These are phyloP conservation scores for Dinocampus coccinellae DNA, from an alignment of 2,888 invertebrate species.

Conservation along the genomic window DNA sequence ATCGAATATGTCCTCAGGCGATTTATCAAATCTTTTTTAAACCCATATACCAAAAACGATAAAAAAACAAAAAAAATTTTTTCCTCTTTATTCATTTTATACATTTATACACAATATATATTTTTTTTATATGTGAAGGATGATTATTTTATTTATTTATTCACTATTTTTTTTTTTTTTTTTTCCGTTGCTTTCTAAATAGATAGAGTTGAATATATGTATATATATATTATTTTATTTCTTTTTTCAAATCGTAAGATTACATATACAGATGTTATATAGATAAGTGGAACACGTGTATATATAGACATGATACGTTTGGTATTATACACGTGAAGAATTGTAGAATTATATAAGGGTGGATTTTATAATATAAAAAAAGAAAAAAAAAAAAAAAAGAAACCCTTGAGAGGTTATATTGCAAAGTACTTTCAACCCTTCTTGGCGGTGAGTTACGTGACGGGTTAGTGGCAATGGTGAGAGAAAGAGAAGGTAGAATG, in stretches of 20 bases:
- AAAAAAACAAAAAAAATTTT: background rate
- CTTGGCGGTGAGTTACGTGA: constrained; percentile 23
- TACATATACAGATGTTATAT: background rate
- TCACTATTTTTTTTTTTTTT: background rate
- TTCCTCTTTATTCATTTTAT: background rate
- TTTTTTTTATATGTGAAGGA: background rate
- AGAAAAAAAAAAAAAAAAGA: too few relatives aligned
- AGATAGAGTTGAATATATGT: background rate
- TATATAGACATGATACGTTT: background rate
- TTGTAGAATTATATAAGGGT: background rate
- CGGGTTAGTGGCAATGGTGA: constrained; percentile 22
- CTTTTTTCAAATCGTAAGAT: background rate
- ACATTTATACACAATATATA: too few relatives aligned
- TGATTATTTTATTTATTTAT: background rate
- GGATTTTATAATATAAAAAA: background rate
- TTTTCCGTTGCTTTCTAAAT: background rate
- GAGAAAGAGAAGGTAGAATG: too few relatives aligned
- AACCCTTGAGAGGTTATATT: constrained; percentile 28
- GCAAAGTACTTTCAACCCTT: constrained; percentile 27
- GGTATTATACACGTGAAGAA: background rate
- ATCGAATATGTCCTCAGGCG: constrained; percentile 20
- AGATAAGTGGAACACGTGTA: background rate
- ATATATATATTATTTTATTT: too few relatives aligned
- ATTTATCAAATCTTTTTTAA: constrained; percentile 14
- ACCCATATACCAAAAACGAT: background rate